Evolutionary conservation across 92 coral and sea anemone species (phyloP), one percentile per base, ranked within the genome.

Genomic region (Phenganax marumi): DNA sequence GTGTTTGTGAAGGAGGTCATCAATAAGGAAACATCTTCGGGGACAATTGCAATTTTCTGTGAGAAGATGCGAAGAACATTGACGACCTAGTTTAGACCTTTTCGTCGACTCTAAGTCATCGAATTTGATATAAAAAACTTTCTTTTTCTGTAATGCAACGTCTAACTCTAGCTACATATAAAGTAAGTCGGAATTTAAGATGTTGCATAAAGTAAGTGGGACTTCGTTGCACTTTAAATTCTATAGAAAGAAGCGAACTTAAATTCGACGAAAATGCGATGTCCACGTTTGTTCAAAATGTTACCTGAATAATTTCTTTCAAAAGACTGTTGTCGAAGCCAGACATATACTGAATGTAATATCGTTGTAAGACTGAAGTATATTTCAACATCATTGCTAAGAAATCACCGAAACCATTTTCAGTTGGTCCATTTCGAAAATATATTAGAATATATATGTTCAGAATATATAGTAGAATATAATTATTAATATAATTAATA

Each of bases 1-100:
- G 87, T 91, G 54, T 92, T 94, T 12, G 91, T 89, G 73, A 95
- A 95, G 0, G 98, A 89, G 0, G 98, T 92, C 98, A 95, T 95
- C 33, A 95, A 90, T 55, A 95, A 85, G 8, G 98, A 95, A 21
- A 95, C 90, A 68, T 95, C 98, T 81, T 95, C 98, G 52, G 98
- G 93, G 77, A 97, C 93, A 22, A 95, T 92, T 2, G 97, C 89
- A 55, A 95, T 91, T 92, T 95, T 95, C 98, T 95, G 84, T 33
- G 43, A 33, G 43, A 33, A 33, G 43, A 33, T 33, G 43, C 43
- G 43, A 33, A 33, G 5, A 33, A 33, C 43, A 33, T 33, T 33
- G 43, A 33, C 2, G 43, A 33, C 43, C 43, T 33, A 5, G 43
- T 33, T 1, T 33, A 33, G 43, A 33, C 5, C 2, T 33, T 2